phyloP scores from a whole-genome alignment of 2,113 vertebrate species.

The Glaucomys volans region DNA sequence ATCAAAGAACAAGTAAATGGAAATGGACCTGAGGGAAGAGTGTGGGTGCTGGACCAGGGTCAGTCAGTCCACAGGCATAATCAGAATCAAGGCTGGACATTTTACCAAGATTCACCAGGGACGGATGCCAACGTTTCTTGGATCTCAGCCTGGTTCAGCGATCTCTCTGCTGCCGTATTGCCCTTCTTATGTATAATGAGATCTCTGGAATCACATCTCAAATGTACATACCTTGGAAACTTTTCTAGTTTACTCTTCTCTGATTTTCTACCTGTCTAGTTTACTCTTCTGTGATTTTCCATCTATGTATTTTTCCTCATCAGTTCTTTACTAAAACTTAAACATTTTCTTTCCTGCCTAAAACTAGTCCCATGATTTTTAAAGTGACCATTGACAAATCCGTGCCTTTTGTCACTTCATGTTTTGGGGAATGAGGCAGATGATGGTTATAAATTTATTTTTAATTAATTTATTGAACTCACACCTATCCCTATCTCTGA shows the following conservation, averaged over 20 bases:
- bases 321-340: background rate
- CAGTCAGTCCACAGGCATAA: background rate
- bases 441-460: background rate
- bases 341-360: background rate
- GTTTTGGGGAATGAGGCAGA: background rate
- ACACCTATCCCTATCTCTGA: background rate
- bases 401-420: background rate
- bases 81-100: background rate
- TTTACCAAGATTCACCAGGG: background rate
- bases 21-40: background rate
- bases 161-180: background rate
- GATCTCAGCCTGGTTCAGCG: background rate
- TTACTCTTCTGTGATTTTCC: background rate
- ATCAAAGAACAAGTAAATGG: background rate
- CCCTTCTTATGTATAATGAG: background rate
- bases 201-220: background rate
- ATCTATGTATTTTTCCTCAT: background rate
- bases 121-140: background rate
- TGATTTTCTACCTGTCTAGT: background rate
- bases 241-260: background rate
- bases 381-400: background rate
- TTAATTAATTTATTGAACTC: background rate
- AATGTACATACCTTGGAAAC: background rate
- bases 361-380: constrained; percentile 16
- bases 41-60: background rate